A percentile compares a stretch with the other conserved stretches of the same genome.
Conservation (phyloP, 1,140 invertebrate genomes). For the Musca vetustissima region DNA sequence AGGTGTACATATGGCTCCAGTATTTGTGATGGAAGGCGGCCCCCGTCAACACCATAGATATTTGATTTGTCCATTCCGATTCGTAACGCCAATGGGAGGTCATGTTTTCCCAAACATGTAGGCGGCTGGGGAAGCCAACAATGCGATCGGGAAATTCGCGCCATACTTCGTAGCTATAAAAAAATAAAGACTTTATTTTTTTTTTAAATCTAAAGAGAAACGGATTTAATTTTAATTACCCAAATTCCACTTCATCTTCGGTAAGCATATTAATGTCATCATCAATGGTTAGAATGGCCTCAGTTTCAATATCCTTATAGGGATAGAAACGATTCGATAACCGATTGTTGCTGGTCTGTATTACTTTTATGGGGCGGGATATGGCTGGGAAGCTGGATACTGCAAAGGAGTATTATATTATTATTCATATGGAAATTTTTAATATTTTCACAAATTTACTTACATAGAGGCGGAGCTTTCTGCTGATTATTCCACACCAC, state of each 20-base stretch:
- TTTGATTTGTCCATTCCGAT: slow-evolving; percentile 93
- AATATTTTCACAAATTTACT: slow-evolving; percentile 42
- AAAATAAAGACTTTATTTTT: too few species aligned
- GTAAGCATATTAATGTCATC: slow-evolving; percentile 95
- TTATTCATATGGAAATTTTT: too few species aligned
- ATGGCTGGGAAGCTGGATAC: slow-evolving; percentile 85
- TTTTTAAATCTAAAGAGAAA: neutral
- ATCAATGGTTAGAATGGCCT: slow-evolving; percentile 88
- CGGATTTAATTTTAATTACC: slow-evolving; percentile 56
- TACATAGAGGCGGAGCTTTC: slow-evolving; percentile 79
- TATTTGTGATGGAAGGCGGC: slow-evolving; percentile 93
- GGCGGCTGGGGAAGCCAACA: slow-evolving; percentile 87
- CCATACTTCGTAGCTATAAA: slow-evolving; percentile 76
- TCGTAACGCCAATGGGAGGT: slow-evolving; percentile 86
- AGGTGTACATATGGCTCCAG: slow-evolving; percentile 89
- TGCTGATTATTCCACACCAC: slow-evolving; percentile 94
- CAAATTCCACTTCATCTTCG: slow-evolving; percentile 90
- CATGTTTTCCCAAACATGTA: slow-evolving; percentile 86
- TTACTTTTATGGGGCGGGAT: slow-evolving; percentile 85
- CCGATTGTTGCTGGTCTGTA: slow-evolving; percentile 88
- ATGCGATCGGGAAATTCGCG: slow-evolving; percentile 91
- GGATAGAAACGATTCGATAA: slow-evolving; percentile 93
- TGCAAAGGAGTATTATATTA: too few species aligned
- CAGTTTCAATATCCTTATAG: slow-evolving; percentile 90
- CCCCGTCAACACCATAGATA: slow-evolving; percentile 90